Evolutionary conservation across 1,140 invertebrate genomes (phyloP), one percentile per base, ranked within the genome.

Genomic region (Brachionus rotundiformis): DNA sequence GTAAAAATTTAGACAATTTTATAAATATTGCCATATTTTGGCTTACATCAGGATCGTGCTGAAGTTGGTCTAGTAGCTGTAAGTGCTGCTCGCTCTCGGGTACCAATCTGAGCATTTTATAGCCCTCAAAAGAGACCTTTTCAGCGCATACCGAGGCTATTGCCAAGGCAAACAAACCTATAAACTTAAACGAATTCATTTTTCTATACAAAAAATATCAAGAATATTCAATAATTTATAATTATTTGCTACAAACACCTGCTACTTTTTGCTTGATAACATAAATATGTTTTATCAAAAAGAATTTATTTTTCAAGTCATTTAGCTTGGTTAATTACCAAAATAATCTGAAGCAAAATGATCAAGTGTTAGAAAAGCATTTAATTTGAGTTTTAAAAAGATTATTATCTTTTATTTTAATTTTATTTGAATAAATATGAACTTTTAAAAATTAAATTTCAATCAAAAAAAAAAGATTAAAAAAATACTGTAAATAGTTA

Each of bases 51-150:
- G 33, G 68, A n/a, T 73, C 44, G 41, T 73, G 33, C 25, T 73
- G 68, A 25, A 73, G 41, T 25, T 73, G 23, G 19, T 44, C 25
- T n/a, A 73, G 44, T 16, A 73, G 44, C 1, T 13, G 3, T 3
- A 73, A 4, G 27, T 73, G 68, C 36, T 73, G 25, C 41, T 73
- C 25, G 11, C 1, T 44, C 10, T 7, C 44, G 36, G 68, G 68
- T 4, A 44, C 23, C 6, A 73, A 3, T 41, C 36, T 41, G 0
- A 73, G 16, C 33, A 73, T 73, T 13, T 73, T 73, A n/a, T 44
- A 44, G 19, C 68, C 68, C 23, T 73, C 68, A 73, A 73, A 73
- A 25, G 68, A 73, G 4, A 73, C 10, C 25, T 31, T 73, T 73
- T 73, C 23, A 8, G 29, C 10, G 0, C 19, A 47, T 11, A 27